These are phyloP conservation scores for Willisornis vidua DNA, from an alignment of 2,113 vertebrate genomes.

Conservation along the genomic window DNA sequence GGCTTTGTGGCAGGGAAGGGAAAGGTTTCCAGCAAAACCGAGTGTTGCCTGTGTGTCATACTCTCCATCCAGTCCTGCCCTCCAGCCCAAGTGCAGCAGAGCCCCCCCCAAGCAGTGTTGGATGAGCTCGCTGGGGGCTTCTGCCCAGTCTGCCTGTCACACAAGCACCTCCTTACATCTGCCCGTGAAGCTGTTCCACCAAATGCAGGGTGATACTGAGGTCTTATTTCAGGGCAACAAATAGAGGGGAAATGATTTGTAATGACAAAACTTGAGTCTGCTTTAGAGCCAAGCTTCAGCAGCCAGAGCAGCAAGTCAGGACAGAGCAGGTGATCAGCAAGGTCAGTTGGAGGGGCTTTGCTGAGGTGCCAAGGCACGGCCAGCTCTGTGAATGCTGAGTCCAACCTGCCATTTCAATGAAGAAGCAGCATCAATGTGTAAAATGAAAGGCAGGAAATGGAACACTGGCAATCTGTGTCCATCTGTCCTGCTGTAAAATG, in stretches of 20 bases:
- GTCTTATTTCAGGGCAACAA: conserved; percentile 67
- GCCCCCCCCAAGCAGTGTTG: neutral
- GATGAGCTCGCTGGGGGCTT: conserved; percentile 29
- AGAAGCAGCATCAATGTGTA: neutral
- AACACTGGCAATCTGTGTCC: neutral
- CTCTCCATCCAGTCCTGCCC: conserved; percentile 44
- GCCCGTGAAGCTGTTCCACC: conserved; percentile 58
- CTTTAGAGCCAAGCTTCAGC: conserved; percentile 25
- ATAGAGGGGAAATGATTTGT: conserved; percentile 59
- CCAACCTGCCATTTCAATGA: accelerated
- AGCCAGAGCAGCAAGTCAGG: conserved; percentile 26
- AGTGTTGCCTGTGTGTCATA: conserved; percentile 24
- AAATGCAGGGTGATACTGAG: conserved; percentile 40
- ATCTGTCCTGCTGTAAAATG: neutral
- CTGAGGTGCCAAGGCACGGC: neutral
- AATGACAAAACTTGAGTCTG: conserved; percentile 62
- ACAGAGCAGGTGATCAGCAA: neutral
- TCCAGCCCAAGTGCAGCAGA: conserved; percentile 44
- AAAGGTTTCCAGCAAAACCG: conserved; percentile 2
- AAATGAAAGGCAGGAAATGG: conserved; percentile 15
- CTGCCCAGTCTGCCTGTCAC: conserved; percentile 56
- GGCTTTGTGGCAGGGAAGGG: conserved; percentile 48
- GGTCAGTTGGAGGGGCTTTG: neutral
- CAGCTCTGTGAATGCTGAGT: neutral
- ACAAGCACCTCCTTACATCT: conserved; percentile 40